phyloP scores from a whole-genome alignment of 2,113 vertebrate species.

The Triplophysa tibetana region DNA sequence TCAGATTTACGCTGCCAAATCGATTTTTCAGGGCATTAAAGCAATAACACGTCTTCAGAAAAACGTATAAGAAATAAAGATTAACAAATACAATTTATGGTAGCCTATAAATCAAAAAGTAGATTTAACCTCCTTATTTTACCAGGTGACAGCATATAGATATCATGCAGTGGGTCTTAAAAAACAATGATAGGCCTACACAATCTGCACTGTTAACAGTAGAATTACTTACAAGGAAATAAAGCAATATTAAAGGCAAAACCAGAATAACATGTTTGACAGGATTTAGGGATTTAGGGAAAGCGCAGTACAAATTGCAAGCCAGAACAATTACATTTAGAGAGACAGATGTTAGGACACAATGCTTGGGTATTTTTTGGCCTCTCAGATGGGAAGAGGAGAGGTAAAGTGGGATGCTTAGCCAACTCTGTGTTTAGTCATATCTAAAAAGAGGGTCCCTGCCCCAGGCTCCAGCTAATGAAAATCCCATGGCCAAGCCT shows the following conservation, averaged over 20 bases:
- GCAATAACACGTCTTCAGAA: neutral
- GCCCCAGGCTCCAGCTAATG: constrained; percentile 61
- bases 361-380: constrained; percentile 26
- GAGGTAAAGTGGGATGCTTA: constrained; percentile 48
- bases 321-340: constrained; percentile 25
- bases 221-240: neutral
- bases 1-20: neutral
- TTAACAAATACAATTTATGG: neutral
- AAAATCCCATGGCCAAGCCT: constrained; percentile 62
- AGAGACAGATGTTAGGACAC: constrained; percentile 10
- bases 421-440: constrained; percentile 50
- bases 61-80: neutral
- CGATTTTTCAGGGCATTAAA: neutral
- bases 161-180: neutral
- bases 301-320: neutral
- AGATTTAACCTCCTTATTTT: neutral
- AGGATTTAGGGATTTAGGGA: constrained; percentile 3
- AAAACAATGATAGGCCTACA: neutral
- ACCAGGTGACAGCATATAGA: neutral
- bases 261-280: constrained; percentile 25
- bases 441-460: constrained; percentile 51
- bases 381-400: constrained; percentile 31
- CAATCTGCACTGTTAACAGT: neutral
- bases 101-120: too few species aligned
- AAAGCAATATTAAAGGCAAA: neutral